Evolutionary conservation across 2,113 vertebrate genomes (phyloP).

Genomic region (Amblyopsis rosae): DNA sequence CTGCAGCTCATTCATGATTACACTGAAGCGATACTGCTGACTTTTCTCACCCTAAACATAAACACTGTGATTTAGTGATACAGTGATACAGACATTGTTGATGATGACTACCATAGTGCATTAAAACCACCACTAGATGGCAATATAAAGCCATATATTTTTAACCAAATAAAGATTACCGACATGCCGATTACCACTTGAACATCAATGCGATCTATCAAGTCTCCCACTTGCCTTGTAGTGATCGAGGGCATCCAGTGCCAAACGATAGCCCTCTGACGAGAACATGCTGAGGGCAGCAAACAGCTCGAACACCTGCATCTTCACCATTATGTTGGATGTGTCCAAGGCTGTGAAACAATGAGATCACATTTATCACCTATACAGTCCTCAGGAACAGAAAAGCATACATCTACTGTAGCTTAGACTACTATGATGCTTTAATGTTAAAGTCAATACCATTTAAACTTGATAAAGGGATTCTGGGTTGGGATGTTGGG

Average conservation of each 20-base stretch:
- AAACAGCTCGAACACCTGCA: slow-evolving; percentile 95
- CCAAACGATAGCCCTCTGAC: slow-evolving; percentile 83
- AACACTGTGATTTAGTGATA: slow-evolving; percentile 1
- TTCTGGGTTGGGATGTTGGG: not conserved
- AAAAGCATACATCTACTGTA: not conserved
- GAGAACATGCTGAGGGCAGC: slow-evolving; percentile 96
- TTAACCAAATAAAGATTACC: not conserved
- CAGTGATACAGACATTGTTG: not conserved
- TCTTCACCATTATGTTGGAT: slow-evolving; percentile 97
- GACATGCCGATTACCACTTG: not conserved
- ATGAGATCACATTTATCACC: slow-evolving; percentile 26
- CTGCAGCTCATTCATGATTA: slow-evolving; percentile 91
- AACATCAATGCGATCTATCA: not conserved
- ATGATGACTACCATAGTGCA: not conserved
- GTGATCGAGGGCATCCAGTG: slow-evolving; percentile 92
- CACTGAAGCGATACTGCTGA: slow-evolving; percentile 95
- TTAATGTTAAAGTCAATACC: not conserved
- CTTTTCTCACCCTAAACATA: slow-evolving; percentile 83
- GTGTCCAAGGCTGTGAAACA: slow-evolving; percentile 88
- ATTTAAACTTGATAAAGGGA: slow-evolving; percentile 7
- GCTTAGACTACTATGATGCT: not conserved
- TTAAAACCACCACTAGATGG: slow-evolving; percentile 38
- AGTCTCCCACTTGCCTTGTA: slow-evolving; percentile 85
- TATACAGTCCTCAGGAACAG: not conserved
- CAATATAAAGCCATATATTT: not conserved